These are phyloP conservation scores for Idaea straminata DNA, from an alignment of 2,888 invertebrate species.

Conservation along the genomic window DNA sequence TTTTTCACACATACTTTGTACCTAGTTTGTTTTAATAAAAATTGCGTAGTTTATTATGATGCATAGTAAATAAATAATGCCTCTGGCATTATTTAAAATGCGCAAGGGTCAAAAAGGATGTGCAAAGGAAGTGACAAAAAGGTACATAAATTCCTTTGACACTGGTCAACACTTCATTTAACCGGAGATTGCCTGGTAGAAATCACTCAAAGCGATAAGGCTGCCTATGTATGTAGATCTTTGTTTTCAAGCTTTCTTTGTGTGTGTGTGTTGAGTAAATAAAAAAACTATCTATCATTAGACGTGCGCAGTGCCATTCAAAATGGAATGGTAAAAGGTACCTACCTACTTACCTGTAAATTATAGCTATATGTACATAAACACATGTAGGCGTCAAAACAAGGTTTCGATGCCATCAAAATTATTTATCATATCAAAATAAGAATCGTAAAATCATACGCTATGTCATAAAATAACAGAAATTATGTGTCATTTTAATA, in stretches of 20 bases:
- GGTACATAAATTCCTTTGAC: no score
- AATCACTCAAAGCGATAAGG: no score
- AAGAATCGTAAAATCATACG: slow-evolving; percentile 40
- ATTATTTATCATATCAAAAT: slow-evolving; percentile 40
- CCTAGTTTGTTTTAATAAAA: not conserved
- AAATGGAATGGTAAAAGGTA: not conserved
- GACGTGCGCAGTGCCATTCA: not conserved
- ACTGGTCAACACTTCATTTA: no score
- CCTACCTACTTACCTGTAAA: not conserved
- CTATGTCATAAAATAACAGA: slow-evolving; percentile 50
- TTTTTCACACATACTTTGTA: not conserved
- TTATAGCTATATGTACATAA: not conserved
- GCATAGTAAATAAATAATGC: no score
- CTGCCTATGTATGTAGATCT: no score
- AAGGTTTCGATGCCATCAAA: slow-evolving; percentile 30
- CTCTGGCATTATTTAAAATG: not conserved
- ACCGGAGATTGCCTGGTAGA: no score
- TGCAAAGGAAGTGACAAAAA: no score
- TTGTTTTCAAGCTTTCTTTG: no score
- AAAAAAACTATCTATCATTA: not conserved
- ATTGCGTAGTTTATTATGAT: not conserved
- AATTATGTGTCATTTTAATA: slow-evolving; percentile 44
- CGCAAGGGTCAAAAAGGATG: no score
- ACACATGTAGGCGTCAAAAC: slow-evolving; percentile 12
- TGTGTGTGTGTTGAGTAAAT: no score